A percentile compares a stretch with the other conserved stretches of the same genome.
Evolutionary conservation across 2,113 vertebrate species (phyloP).

Genomic region (Falcunculus frontatus): DNA sequence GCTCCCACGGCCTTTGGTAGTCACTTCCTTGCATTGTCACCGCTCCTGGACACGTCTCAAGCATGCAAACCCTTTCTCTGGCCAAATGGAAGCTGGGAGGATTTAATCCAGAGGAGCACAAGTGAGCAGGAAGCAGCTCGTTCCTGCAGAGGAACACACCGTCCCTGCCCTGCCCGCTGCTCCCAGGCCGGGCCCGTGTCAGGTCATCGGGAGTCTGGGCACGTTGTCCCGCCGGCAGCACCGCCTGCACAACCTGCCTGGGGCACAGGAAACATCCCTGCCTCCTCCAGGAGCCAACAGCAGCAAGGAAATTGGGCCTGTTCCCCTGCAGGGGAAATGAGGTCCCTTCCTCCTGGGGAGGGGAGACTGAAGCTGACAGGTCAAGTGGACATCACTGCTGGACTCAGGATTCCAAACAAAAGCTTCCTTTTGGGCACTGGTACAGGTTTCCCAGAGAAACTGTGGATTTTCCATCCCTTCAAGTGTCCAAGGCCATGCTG

Average conservation of each 20-base stretch:
- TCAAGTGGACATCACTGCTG: neutral
- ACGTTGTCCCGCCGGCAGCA: neutral
- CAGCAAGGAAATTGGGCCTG: neutral
- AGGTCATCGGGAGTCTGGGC: neutral
- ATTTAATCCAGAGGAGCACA: neutral
- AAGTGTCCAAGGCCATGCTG: neutral
- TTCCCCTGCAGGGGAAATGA: neutral
- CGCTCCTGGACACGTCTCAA: neutral
- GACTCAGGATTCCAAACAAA: neutral
- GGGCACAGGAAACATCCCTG: neutral
- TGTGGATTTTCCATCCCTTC: neutral
- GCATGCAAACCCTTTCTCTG: neutral
- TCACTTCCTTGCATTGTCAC: conserved; percentile 53
- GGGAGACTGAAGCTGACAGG: neutral
- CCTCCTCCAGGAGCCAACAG: neutral
- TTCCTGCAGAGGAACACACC: neutral
- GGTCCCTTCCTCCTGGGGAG: neutral
- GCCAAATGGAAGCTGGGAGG: neutral
- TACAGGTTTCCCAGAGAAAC: neutral
- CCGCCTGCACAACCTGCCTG: neutral
- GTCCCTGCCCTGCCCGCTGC: neutral
- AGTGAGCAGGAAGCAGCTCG: neutral
- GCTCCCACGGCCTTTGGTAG: neutral
- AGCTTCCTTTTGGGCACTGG: neutral
- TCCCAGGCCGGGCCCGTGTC: neutral